Evolutionary conservation across 2,888 invertebrate species (phyloP).

Genomic region (Atethmia centrago): DNA sequence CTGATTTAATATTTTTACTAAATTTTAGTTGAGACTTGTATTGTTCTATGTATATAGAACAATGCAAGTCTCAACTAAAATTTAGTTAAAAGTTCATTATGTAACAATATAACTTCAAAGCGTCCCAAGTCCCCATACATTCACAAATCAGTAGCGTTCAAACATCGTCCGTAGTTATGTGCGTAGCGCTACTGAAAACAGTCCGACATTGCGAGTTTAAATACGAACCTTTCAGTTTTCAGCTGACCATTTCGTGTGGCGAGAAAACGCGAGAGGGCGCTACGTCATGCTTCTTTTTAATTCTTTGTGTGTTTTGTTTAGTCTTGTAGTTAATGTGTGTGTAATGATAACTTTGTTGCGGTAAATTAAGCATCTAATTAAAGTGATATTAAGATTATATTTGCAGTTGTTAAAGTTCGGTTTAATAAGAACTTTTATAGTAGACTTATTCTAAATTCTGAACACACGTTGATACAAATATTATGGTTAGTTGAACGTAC

Average conservation of each 20-base stretch:
- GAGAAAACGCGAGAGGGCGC: slow-evolving; percentile 76
- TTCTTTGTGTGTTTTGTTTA: not conserved
- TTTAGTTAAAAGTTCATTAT: too few species aligned
- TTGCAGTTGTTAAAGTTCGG: not conserved
- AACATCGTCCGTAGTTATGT: slow-evolving; percentile 19
- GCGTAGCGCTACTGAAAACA: slow-evolving; percentile 59
- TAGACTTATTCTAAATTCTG: not conserved
- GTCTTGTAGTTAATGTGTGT: not conserved
- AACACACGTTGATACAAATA: not conserved
- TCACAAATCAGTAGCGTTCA: slow-evolving; percentile 6
- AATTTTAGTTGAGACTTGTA: too few species aligned
- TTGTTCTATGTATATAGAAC: too few species aligned
- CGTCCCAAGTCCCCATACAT: not conserved
- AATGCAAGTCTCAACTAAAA: too few species aligned
- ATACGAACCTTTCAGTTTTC: slow-evolving; percentile 77
- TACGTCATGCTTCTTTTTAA: slow-evolving; percentile 39
- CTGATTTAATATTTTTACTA: too few species aligned
- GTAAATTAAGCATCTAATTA: too few species aligned
- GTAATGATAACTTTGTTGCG: not conserved
- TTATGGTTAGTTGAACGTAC: not conserved
- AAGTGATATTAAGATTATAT: not conserved
- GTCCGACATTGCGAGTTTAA: slow-evolving; percentile 55
- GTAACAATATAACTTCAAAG: not conserved
- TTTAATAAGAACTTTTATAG: not conserved
- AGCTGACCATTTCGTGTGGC: slow-evolving; percentile 73